Percentiles rank a stretch among this genome's conserved stretches.
phyloP scores from a whole-genome alignment of 2,113 vertebrate species.

The Rhynchomys soricoides region DNA sequence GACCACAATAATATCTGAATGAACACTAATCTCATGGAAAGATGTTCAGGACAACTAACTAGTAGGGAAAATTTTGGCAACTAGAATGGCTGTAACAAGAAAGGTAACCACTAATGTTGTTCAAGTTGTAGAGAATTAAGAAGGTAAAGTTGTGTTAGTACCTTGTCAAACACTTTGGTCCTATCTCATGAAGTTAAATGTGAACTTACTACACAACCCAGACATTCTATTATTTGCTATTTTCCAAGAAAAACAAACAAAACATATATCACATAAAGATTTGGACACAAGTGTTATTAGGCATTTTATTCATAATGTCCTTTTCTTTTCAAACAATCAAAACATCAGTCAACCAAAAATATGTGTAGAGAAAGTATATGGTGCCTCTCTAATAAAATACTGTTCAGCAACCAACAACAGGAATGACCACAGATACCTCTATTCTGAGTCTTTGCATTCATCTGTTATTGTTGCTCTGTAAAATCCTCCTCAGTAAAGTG shows the following conservation, averaged over 20 bases:
- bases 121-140: not conserved
- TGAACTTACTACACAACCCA: not conserved
- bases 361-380: not conserved
- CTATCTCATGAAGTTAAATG: not conserved
- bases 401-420: not conserved
- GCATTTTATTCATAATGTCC: not conserved
- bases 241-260: not conserved
- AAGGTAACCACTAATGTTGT: not conserved
- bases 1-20: not conserved
- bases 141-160: not conserved
- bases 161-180: not conserved
- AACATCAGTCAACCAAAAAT: not conserved
- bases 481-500: not conserved
- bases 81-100: not conserved
- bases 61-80: not conserved
- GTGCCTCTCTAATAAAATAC: not conserved
- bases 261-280: not conserved
- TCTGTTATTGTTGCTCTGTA: not conserved
- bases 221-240: not conserved
- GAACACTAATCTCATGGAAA: not conserved
- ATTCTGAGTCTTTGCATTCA: not conserved
- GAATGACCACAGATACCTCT: not conserved
- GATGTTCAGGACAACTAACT: not conserved
- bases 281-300: not conserved
- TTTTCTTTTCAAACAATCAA: not conserved